Evolutionary conservation across 2,888 invertebrate species (phyloP).

Genomic region (Hartigia nigra): DNA sequence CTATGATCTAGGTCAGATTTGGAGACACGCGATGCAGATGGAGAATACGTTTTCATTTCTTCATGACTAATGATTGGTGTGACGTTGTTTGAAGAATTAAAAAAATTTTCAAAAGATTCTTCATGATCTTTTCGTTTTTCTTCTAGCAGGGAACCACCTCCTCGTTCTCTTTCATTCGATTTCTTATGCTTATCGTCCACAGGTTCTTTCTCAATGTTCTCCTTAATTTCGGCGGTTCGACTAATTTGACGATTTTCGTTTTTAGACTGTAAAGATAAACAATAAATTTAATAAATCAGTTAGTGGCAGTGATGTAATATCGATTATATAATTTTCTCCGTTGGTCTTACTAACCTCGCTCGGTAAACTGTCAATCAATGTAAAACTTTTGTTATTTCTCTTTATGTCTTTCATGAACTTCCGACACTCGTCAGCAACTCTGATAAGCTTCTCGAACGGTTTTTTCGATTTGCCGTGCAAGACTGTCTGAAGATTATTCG

Average conservation of each 20-base stretch:
- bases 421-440: slow-evolving; percentile 34
- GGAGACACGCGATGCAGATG: neutral
- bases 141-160: neutral
- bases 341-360: neutral
- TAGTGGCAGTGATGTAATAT: neutral
- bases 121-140: neutral
- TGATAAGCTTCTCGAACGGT: slow-evolving; percentile 28
- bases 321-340: neutral
- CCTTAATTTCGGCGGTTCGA: neutral
- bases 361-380: slow-evolving; percentile 22
- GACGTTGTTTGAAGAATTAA: neutral
- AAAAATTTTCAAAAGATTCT: neutral
- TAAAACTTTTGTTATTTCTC: slow-evolving; percentile 29
- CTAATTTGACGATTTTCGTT: neutral
- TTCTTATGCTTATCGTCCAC: neutral
- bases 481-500: slow-evolving; percentile 4
- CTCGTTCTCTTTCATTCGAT: neutral
- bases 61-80: neutral
- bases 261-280: neutral
- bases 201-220: neutral
- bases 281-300: neutral
- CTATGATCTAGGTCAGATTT: neutral
- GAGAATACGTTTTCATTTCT: neutral
- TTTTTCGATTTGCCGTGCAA: neutral
- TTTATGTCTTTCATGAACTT: slow-evolving; percentile 32